Evolutionary conservation across 2,797 vertebrate genomes (phyloP).

Genomic region (Hippocampus kuda): DNA sequence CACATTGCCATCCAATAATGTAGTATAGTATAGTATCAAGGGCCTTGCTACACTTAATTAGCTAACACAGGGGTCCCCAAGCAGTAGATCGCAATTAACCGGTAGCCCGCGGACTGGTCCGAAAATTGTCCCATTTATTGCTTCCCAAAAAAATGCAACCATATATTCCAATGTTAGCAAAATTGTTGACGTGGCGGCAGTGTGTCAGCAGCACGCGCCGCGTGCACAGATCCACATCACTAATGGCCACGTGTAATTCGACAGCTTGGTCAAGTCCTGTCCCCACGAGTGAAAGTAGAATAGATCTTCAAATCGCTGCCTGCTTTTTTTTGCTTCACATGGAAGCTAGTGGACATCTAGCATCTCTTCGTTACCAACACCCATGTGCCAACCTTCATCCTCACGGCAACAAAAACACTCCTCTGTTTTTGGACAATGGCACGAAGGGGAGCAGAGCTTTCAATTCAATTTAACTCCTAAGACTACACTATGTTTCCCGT

Average conservation of each 20-base stretch:
- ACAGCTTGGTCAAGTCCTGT: not conserved
- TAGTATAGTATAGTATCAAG: no score
- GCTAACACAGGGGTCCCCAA: no score
- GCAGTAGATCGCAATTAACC: no score
- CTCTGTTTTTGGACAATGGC: no score
- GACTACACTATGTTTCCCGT: conserved; percentile 14
- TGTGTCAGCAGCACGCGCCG: not conserved
- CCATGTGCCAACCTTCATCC: no score
- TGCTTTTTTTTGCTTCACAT: not conserved
- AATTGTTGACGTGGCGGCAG: not conserved
- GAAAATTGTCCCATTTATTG: no score
- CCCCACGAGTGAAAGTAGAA: not conserved
- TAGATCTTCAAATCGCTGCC: not conserved
- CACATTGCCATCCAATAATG: no score
- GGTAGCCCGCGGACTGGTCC: no score
- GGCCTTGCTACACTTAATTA: no score
- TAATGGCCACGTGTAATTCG: not conserved
- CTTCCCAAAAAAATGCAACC: no score
- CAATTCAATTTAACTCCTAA: conserved; percentile 1
- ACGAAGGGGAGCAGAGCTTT: no score
- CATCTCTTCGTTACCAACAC: not conserved
- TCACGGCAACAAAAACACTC: no score
- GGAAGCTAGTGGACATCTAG: not conserved
- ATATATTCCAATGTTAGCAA: not conserved
- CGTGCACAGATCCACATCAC: not conserved